Evolutionary conservation across 2,888 invertebrate species (phyloP), one percentile per base, ranked within the genome.

Genomic region (Mayetiola destructor): DNA sequence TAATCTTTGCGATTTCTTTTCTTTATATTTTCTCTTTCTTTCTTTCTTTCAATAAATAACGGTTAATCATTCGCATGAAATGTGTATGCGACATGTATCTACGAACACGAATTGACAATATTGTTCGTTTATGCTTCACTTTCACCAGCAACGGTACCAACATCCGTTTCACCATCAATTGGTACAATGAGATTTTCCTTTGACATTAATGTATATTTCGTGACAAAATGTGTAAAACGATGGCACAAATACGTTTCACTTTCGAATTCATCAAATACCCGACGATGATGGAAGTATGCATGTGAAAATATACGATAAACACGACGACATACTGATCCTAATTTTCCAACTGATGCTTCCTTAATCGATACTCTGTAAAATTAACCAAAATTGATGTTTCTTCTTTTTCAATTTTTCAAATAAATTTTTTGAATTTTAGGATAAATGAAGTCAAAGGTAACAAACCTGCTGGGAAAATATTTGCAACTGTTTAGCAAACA

Each of bases 221-320:
- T 95, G 58, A 97, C 97, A 77, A 97, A 99, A 66, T 87, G 86
- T 57, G 97, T 97, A 75, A 99, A 99, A 68, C 89, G 81, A 71
- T 89, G 87, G 76, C 97, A 99, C 61, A 99, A 76, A 71, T 85
- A 91, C 27, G 95, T 95, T 74, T 94, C 91, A 67, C 85, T 86
- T 80, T 99, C 99, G 75, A 97, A 99, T 63, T 93, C 89, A 75
- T 99, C 96, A 76, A 97, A 99, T 71, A 97, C 86, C 64, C 84
- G 80, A 65, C 92, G 80, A 74, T 99, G 99, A 75, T 99, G 99
- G 73, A 93, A 99, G 18, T 94, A 99, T 32, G 99, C 97, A 76
- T 99, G 99, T 55, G 97, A 97, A 74, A 99, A 99, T 71, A 99
- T 99, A 76, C 99, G 84, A 73, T 99, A 99, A 2, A 99, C 97